Percentiles rank a stretch among this genome's conserved stretches.
These are phyloP conservation scores for Parotia lawesii DNA, from an alignment of 2,113 vertebrate species.

Conservation along the genomic window DNA sequence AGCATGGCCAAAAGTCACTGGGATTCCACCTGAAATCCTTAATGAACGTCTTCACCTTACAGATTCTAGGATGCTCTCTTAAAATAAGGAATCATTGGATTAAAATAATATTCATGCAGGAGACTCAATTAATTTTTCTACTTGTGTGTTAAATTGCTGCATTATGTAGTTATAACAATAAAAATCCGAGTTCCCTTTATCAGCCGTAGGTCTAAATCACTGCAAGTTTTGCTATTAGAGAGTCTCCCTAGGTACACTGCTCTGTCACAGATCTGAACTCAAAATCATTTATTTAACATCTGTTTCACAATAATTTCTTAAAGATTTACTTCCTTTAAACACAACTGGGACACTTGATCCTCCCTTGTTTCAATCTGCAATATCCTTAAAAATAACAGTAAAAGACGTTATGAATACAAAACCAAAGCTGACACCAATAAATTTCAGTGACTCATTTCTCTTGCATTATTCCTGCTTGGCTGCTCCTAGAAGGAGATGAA, in stretches of 20 bases:
- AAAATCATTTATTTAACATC: constrained; percentile 68
- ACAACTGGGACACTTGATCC: constrained; percentile 66
- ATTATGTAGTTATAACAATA: background rate
- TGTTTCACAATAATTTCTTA: constrained; percentile 65
- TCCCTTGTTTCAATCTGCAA: constrained; percentile 68
- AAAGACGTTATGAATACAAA: constrained; percentile 65
- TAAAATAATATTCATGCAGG: background rate
- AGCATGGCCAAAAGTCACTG: background rate
- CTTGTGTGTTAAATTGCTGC: background rate
- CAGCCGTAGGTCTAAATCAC: constrained; percentile 1
- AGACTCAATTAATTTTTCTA: background rate
- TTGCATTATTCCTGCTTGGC: constrained; percentile 45
- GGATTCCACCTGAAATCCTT: background rate
- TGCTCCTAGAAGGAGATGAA: constrained; percentile 25
- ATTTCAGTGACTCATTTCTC: constrained; percentile 68
- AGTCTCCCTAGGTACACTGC: background rate
- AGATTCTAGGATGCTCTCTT: background rate
- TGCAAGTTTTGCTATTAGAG: constrained; percentile 34
- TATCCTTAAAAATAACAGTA: constrained; percentile 69
- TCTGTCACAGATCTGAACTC: constrained; percentile 57
- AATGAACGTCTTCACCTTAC: background rate
- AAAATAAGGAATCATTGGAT: background rate
- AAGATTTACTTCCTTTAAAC: constrained; percentile 71
- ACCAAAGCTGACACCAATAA: constrained; percentile 68
- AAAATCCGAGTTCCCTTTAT: constrained; percentile 8